Base-by-base conservation (phyloP, 92 coral and sea anemone species). In the Siderastrea siderea region DNA sequence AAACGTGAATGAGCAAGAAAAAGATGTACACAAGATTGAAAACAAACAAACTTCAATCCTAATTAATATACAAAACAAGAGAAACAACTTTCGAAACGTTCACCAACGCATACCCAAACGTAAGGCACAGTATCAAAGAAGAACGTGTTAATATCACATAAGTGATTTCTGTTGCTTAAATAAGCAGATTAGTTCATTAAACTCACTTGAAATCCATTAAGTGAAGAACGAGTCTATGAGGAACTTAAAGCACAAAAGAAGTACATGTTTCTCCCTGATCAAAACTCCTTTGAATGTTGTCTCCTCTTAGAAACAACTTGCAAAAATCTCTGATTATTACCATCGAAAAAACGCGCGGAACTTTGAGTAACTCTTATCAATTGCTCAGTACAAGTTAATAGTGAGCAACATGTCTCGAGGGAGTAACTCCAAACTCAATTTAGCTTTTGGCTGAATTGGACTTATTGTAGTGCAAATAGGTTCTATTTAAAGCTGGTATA, bases 41-140 rank as follows among this genome's bases (percentile, higher is more conserved):
- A 3, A 52, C 43, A 53, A 67, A 67, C 51, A 51, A 9, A 53
- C 76, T 45, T 9, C 54, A 14, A 81, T 3, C 13, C 67, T 69
- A 43, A 67, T 68, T 45, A 81, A 68, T 15, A 26, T 68, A 52
- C 84, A 79, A 79, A 63, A 79, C 84, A 64, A 65, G 72, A 3
- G 47, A 65, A 49, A 8, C 50, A 17, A 26, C 84, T 66, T 66
- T 66, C 51, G 16, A 66, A 26, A 38, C 26, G 46, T 81, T 81
- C 50, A 15, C 77, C 19, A 55, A 54, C 64, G 7, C 67, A 67
- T 51, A 2, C 19, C 7, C 51, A 80, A 52, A 80, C 62, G 50
- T 14, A 38, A 5, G 45, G 65, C 47, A 26, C 38, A 26, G 51
- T 57, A 2, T 49, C 17, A 49, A 26, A 7, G 70, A 3, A 47